Evolutionary conservation across 2,113 vertebrate genomes (phyloP), one percentile per base, ranked within the genome.

Genomic region (Coreoperca whiteheadi): DNA sequence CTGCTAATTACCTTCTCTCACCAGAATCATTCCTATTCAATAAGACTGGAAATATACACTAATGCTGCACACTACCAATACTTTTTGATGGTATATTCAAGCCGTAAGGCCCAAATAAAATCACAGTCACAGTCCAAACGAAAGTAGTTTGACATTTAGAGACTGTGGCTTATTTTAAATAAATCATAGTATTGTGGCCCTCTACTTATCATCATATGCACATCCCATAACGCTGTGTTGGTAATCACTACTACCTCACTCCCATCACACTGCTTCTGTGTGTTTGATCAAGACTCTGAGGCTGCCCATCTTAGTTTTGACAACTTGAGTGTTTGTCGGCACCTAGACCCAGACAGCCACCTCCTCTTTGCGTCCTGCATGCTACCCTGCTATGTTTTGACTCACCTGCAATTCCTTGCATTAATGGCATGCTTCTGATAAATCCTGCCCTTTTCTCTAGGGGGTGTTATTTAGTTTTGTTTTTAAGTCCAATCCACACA

Each of bases 361-460:
- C 28, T n/a, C 51, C 14, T 6, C 59, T 74, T 61, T 39, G 16
- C 57, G 41, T 34, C 23, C 66, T 86, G 93, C 92, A 92, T 94
- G 93, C 70, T 59, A 14, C 43, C 66, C 60, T 79, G 34, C 57
- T 18, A 23, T 57, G 46, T 88, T 68, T 79, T 80, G 30, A 63
- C 69, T 86, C 72, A 46, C 77, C 81, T 63, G 50, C 41, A 64
- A 4, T 75, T 57, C 60, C 15, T 71, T 83, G 39, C 39, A 71
- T 69, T 66, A 59, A 74, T 81, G 57, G 87, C 88, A 86, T 93
- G 85, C 74, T 25, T 66, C n/a, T 65, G 4, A 65, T 74, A 30
- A 82, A 63, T 41, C 51, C 68, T 71, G n/a, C 16, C 37, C 0
- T 8, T 48, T 20, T 87, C 71, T 50, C 34, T 20, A n/a, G 30